phyloP scores from a whole-genome alignment of 2,888 invertebrate species.

The Ommatoiulus sabulosus region DNA sequence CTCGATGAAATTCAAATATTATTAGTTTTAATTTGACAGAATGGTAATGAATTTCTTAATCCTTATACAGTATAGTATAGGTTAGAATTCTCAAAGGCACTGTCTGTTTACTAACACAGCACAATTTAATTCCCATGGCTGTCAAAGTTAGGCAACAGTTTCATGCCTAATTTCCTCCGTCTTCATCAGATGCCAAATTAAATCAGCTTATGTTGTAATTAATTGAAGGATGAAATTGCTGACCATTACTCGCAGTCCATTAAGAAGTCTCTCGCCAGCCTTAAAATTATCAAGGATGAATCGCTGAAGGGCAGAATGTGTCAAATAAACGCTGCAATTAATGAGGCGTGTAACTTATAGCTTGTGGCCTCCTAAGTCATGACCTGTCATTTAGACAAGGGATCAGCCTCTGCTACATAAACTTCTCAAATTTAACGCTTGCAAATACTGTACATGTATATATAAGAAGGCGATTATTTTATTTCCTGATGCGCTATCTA shows the following conservation, averaged over 20 bases:
- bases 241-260: not conserved
- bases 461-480: not conserved
- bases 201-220: not conserved
- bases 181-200: not conserved
- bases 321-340: not conserved
- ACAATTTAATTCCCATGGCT: not conserved
- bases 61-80: no score
- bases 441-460: not conserved
- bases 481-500: not conserved
- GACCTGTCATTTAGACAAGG: no score
- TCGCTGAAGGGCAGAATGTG: slow-evolving; percentile 3
- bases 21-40: not conserved
- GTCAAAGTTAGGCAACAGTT: not conserved
- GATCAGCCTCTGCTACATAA: not conserved
- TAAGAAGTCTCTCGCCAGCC: not conserved
- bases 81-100: not conserved
- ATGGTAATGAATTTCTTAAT: no score
- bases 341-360: slow-evolving; percentile 10
- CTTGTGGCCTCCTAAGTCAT: not conserved
- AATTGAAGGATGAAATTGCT: not conserved
- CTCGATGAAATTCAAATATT: no score
- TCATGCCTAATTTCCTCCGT: not conserved
- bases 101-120: not conserved
- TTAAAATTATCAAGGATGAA: not conserved
- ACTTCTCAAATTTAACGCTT: slow-evolving; percentile 11